Percentiles rank a stretch among this genome's conserved stretches.
phyloP scores from a whole-genome alignment of 1,140 invertebrate genomes.

The Microplitis demolitor region DNA sequence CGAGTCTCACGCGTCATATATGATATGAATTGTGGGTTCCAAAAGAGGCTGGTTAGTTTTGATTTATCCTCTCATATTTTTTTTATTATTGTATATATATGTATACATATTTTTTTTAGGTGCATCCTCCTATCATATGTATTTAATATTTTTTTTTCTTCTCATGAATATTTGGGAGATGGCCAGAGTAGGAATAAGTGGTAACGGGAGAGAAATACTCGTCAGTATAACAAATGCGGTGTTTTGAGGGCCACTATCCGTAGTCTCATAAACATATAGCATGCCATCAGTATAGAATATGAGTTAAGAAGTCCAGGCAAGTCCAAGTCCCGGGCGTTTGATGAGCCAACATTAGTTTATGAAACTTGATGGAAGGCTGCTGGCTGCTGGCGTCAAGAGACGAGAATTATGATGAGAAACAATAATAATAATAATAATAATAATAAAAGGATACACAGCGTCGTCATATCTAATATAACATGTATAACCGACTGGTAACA shows the following conservation, averaged over 20 bases:
- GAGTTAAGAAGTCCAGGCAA: not conserved
- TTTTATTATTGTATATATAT: not conserved
- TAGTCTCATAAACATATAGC: not conserved
- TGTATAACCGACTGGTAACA: constrained; percentile 35
- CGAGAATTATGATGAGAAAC: not conserved
- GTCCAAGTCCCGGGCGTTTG: constrained; percentile 31
- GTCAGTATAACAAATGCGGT: constrained; percentile 35
- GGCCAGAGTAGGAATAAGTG: not conserved
- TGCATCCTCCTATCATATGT: not conserved
- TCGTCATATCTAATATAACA: not conserved
- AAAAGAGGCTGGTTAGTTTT: constrained; percentile 38
- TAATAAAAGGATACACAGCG: constrained; percentile 26
- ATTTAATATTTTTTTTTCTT: not conserved
- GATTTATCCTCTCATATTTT: constrained; percentile 8
- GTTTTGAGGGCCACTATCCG: constrained; percentile 22
- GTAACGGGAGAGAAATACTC: not conserved
- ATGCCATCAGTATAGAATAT: not conserved
- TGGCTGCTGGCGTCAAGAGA: constrained; percentile 4
- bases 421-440: constrained; percentile 23
- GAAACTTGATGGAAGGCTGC: constrained; percentile 34
- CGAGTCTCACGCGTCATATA: not conserved
- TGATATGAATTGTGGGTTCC: constrained; percentile 21
- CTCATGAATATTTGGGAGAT: no score
- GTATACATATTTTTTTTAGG: not conserved
- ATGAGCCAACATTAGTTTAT: constrained; percentile 50